Base-by-base conservation (phyloP, 2,888 invertebrate species). In the Ganaspis brasiliensis region DNA sequence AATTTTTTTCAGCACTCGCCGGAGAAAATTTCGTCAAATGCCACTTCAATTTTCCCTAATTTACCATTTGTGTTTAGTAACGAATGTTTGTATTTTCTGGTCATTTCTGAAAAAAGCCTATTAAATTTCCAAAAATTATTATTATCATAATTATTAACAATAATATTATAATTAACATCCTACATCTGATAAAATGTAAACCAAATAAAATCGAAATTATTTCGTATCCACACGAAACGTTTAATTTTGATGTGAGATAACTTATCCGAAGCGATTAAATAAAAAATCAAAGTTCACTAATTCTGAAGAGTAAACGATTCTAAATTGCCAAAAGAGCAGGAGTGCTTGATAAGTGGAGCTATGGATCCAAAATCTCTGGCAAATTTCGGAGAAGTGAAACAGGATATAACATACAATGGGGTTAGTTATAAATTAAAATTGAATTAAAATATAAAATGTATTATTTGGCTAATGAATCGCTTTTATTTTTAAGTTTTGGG, bases 401-500 rank as follows among this genome's bases (percentile, higher is more conserved):
- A 16, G 21, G 21, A 40, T 21, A 16, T 63, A 45, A 40, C 40
- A 63, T 63, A 40, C 40, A 37, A 45, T 24, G 63, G 63, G 40
- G 63, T 63, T n/a, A 37, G 56, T 56, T 21, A 10, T 52, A 24
- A 26, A 52, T n/a, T 26, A 12, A 40, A n/a, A 19, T 40, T n/a
- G 14, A 12, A 19, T 14, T 8, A 14, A 37, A 40, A 37, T 14
- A n/a, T n/a, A n/a, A n/a, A n/a, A 37, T 16, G 37, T 4, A 37
- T 16, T 19, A 2, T 21, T 40, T 45, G 5, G 16, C 16, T 67
- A 12, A 19, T 56, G 6, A 35, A 57, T 72, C 35, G 2, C 8
- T 35, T 37, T 31, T 35, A 37, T 63, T 67, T n/a, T 8, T 0
- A 88, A 95, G 94, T 92, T 93, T 90, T 88, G 89, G 85, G 93